phyloP scores from a whole-genome alignment of 2,888 invertebrate species.

The Ferrisia virgata region DNA sequence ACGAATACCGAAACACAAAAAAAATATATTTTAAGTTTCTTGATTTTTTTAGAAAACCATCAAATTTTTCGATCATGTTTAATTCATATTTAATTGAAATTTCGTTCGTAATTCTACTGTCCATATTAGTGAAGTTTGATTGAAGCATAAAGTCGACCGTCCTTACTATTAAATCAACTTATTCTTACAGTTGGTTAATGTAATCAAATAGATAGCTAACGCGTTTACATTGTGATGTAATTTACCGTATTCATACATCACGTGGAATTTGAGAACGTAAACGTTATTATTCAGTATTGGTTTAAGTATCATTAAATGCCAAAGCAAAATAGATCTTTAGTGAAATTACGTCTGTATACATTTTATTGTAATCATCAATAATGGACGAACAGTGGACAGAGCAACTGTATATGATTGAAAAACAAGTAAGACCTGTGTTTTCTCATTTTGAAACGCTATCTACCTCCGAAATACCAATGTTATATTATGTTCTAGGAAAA shows the following conservation, averaged over 20 bases:
- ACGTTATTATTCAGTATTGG: not conserved
- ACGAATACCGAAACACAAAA: too few relatives aligned
- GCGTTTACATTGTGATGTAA: slow-evolving; percentile 7
- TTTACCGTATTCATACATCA: slow-evolving; percentile 6
- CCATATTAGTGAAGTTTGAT: not conserved
- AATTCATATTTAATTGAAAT: not conserved
- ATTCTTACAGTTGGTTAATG: not conserved
- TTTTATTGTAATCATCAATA: not conserved
- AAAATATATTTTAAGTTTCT: too few relatives aligned
- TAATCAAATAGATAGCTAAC: too few relatives aligned
- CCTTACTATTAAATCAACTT: not conserved
- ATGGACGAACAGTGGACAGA: slow-evolving; percentile 25
- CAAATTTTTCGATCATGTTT: not conserved
- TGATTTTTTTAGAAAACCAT: too few relatives aligned
- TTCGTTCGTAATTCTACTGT: not conserved
- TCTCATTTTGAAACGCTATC: not conserved
- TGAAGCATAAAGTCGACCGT: not conserved
- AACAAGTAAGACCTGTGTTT: not conserved
- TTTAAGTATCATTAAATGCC: not conserved
- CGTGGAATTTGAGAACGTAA: not conserved
- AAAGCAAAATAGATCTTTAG: not conserved
- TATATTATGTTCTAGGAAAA: slow-evolving; percentile 11
- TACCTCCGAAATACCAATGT: not conserved
- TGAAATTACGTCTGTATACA: not conserved
- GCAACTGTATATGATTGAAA: slow-evolving; percentile 5